Evolutionary conservation across 2,797 vertebrate genomes (phyloP).

Genomic region (Cryptoprocta ferox): DNA sequence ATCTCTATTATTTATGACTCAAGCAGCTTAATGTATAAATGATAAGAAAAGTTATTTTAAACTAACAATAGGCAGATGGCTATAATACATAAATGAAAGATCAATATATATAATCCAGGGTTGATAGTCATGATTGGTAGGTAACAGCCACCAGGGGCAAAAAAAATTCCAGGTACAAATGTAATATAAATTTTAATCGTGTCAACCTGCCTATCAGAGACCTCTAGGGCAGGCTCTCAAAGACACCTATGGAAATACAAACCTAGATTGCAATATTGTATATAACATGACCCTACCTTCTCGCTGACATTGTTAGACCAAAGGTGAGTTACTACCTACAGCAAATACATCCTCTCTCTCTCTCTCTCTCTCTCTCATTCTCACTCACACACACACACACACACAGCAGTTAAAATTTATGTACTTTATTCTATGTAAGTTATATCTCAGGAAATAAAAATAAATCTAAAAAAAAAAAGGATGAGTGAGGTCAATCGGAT

Average conservation of each 20-base stretch:
- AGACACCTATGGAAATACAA: background rate
- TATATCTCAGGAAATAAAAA: background rate
- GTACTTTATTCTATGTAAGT: background rate
- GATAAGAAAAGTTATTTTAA: background rate
- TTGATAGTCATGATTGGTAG: background rate
- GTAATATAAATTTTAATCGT: background rate
- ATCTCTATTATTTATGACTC: background rate
- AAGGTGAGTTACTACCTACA: background rate
- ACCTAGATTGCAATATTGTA: fast-evolving
- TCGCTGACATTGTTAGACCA: background rate
- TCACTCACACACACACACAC: background rate
- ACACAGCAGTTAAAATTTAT: background rate
- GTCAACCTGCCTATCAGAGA: background rate
- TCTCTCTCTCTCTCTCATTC: no score
- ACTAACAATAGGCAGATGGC: background rate
- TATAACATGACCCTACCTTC: background rate
- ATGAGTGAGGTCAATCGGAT: background rate
- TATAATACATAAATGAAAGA: background rate
- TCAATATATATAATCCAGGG: background rate
- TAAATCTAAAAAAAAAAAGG: background rate
- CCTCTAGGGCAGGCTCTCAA: background rate
- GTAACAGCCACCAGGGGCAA: background rate
- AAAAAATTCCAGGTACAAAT: background rate
- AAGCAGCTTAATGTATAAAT: background rate
- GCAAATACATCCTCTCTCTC: no score